These are phyloP conservation scores for Ornithorhynchus anatinus DNA, from an alignment of 2,113 vertebrate genomes.

Conservation along the genomic window DNA sequence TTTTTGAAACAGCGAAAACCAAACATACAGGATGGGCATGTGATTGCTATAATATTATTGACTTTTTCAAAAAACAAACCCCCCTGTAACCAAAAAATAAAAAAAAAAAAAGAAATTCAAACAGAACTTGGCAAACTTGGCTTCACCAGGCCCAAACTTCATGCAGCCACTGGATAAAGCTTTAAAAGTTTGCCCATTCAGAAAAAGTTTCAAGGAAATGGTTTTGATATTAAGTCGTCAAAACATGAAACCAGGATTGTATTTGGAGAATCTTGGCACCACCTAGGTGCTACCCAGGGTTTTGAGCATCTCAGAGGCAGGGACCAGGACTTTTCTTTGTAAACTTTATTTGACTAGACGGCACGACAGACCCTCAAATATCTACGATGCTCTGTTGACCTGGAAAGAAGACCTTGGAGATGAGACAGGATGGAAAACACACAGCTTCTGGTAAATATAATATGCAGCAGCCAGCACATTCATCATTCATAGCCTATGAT, in stretches of 20 bases:
- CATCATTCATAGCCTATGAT: slow-evolving; percentile 48
- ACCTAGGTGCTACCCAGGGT: neutral
- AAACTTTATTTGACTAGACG: neutral
- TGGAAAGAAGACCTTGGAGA: slow-evolving; percentile 11
- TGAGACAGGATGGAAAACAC: neutral
- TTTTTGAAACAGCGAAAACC: no score
- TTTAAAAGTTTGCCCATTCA: no score
- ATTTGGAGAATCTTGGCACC: neutral
- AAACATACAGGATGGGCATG: no score
- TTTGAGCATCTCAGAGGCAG: neutral
- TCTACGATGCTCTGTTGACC: neutral
- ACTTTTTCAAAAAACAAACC: no score
- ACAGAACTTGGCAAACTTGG: no score
- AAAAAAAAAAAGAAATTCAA: no score
- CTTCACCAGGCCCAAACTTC: no score
- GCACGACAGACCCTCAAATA: neutral
- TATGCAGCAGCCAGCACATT: slow-evolving; percentile 33
- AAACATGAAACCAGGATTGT: neutral
- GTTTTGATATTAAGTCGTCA: no score
- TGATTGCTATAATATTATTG: no score
- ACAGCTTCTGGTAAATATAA: neutral
- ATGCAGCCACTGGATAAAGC: no score
- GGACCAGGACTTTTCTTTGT: neutral
- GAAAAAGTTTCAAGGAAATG: no score
- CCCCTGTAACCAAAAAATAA: no score